Percentiles rank a stretch among this genome's conserved stretches.
Evolutionary conservation across 1,140 invertebrate genomes (phyloP).

Genomic region (Rhynchophorus ferrugineus): DNA sequence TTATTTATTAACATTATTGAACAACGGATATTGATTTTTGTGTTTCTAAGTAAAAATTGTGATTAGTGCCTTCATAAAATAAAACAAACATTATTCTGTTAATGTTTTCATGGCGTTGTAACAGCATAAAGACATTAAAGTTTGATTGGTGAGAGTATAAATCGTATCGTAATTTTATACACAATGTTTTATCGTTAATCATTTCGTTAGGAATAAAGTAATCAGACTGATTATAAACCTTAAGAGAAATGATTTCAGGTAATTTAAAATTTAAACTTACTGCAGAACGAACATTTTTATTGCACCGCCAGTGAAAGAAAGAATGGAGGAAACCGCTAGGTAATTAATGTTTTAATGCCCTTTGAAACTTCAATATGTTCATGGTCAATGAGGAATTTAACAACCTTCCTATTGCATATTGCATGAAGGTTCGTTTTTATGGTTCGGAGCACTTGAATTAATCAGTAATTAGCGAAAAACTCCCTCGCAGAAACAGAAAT

Average conservation of each 20-base stretch:
- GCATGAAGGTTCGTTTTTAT: conserved; percentile 2
- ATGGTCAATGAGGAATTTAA: conserved; percentile 5
- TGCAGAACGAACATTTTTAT: conserved; percentile 1
- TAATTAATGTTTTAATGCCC: conserved; percentile 9
- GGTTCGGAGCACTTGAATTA: conserved; percentile 2
- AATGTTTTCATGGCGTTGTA: too few species aligned
- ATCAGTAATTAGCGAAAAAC: conserved; percentile 3
- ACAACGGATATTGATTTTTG: too few species aligned
- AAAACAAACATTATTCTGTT: too few species aligned
- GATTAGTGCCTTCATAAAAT: too few species aligned
- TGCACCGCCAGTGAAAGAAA: not conserved
- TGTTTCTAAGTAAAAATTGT: too few species aligned
- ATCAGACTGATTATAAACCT: not conserved
- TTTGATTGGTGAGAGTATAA: too few species aligned
- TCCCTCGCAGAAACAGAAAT: too few species aligned
- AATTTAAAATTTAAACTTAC: conserved; percentile 6
- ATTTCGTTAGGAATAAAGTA: too few species aligned
- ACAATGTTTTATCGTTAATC: too few species aligned
- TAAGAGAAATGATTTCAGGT: not conserved
- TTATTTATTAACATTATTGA: too few species aligned
- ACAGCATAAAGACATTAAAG: too few species aligned
- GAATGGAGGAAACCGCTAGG: not conserved
- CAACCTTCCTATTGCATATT: conserved; percentile 6
- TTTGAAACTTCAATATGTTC: conserved; percentile 7
- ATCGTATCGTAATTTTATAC: too few species aligned